Evolutionary conservation across 2,113 vertebrate species (phyloP), one percentile per base, ranked within the genome.

Genomic region (Anser cygnoides): DNA sequence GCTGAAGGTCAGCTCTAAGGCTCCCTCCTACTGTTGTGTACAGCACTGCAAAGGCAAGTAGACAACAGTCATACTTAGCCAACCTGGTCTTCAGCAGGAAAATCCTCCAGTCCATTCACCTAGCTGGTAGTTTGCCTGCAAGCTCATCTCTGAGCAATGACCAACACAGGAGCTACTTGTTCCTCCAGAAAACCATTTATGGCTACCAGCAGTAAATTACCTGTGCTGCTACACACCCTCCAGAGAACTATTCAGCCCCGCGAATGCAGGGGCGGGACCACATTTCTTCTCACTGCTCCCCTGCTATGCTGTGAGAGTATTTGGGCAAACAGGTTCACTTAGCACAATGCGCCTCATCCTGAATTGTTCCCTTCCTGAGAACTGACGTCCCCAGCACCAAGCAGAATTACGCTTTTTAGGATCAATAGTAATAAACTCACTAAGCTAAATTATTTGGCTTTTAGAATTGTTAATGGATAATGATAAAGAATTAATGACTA

Each of bases 131-230:
- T 59, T 85, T 89, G 68, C 81, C 41, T 78, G 35, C 61, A 84
- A 59, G 46, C 55, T 93, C 79, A 75, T 43, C 37, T 86, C 37
- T 67, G 35, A 88, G 35, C 44, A 62, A 41, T 49, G n/a, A 75
- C 17, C 91, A 87, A 78, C 0, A 3, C 39, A 67, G 43, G 13
- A 84, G 33, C 58, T 76, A 87, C 63, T 63, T 77, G 58, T 41
- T 89, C 44, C 54, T 83, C 81, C 59, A 82, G 81, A 91, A 89
- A 85, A 80, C 7, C 28, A 78, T 37, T 28, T 79, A 49, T 67
- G 87, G 50, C 66, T 87, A 91, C 63, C 54, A 94, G 84, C n/a
- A 77, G 25, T 76, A 92, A 72, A 92, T 79, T 65, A 91, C 12
- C 87, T 35, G 21, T 66, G 29, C 29, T 65, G 66, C 54, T 76